A percentile compares a stretch with the other conserved stretches of the same genome.
These are phyloP conservation scores for Naja naja DNA, from an alignment of 2,113 vertebrate genomes.

Conservation along the genomic window DNA sequence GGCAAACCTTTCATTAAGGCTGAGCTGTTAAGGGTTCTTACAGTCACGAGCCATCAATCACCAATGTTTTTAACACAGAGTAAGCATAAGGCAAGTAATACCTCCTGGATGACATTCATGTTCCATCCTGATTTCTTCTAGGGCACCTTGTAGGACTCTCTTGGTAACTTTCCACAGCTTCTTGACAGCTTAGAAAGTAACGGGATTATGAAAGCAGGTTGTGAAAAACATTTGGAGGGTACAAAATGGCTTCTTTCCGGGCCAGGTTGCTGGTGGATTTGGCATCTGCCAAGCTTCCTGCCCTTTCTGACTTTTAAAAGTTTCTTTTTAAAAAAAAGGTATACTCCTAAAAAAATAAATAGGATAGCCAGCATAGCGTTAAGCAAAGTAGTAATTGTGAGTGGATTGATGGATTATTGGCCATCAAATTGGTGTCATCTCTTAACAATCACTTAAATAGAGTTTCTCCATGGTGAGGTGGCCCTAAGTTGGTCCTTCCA, in stretches of 20 bases:
- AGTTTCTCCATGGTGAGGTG: not conserved
- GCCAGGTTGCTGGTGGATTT: not conserved
- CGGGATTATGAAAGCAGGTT: not conserved
- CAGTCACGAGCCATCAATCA: not conserved
- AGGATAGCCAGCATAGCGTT: not conserved
- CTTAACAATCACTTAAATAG: not conserved
- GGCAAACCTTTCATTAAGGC: not conserved
- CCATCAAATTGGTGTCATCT: not conserved
- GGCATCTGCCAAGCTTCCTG: not conserved
- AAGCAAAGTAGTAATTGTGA: not conserved
- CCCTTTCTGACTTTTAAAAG: not conserved
- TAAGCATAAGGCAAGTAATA: not conserved
- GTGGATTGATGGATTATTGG: not conserved
- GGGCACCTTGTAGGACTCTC: not conserved
- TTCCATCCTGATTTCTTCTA: not conserved
- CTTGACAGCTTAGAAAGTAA: not conserved
- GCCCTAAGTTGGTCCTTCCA: not conserved
- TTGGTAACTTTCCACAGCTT: not conserved
- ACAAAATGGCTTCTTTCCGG: not conserved
- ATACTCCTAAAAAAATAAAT: not conserved
- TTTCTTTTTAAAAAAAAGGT: not conserved
- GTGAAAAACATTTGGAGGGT: not conserved
- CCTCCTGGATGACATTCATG: not conserved
- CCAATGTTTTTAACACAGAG: not conserved
- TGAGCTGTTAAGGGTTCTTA: not conserved